phyloP scores from a whole-genome alignment of 2,888 invertebrate genomes.

The Nomada fucata region DNA sequence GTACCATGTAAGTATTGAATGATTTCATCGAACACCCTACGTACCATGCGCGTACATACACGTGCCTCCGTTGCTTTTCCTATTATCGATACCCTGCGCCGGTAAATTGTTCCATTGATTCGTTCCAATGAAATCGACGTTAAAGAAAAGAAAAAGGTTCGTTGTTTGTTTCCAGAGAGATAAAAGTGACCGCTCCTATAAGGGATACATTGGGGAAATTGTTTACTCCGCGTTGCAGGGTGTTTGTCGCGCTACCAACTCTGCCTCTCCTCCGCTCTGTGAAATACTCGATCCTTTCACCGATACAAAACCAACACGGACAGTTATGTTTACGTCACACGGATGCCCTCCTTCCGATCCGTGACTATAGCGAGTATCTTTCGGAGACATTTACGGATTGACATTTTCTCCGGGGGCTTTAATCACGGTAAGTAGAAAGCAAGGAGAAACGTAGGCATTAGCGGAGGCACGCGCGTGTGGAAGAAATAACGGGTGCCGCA shows the following conservation, averaged over 20 bases:
- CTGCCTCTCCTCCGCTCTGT: constrained; percentile 5
- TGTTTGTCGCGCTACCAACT: background rate
- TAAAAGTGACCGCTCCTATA: constrained; percentile 36
- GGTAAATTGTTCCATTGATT: constrained; percentile 39
- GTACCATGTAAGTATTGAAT: too few species aligned
- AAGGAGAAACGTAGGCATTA: constrained; percentile 6
- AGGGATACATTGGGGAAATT: constrained; percentile 44
- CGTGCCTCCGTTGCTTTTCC: constrained; percentile 18
- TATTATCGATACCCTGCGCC: constrained; percentile 36
- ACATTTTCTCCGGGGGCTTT: constrained; percentile 58
- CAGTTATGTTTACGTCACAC: constrained; percentile 40
- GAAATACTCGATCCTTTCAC: constrained; percentile 32
- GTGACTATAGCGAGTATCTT: constrained; percentile 13
- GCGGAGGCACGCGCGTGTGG: background rate
- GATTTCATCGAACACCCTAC: too few species aligned
- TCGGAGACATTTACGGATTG: constrained; percentile 30
- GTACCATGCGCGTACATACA: too few species aligned
- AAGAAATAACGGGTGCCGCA: background rate
- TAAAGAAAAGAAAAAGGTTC: constrained; percentile 26
- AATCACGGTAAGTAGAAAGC: constrained; percentile 59
- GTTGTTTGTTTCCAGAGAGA: constrained; percentile 27
- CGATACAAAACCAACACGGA: constrained; percentile 27
- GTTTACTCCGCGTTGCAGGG: constrained; percentile 37
- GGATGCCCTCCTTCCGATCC: constrained; percentile 10
- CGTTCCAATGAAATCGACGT: constrained; percentile 23